Evolutionary conservation across 2,797 vertebrate genomes (phyloP).

Genomic region (Heterohyrax brucei): DNA sequence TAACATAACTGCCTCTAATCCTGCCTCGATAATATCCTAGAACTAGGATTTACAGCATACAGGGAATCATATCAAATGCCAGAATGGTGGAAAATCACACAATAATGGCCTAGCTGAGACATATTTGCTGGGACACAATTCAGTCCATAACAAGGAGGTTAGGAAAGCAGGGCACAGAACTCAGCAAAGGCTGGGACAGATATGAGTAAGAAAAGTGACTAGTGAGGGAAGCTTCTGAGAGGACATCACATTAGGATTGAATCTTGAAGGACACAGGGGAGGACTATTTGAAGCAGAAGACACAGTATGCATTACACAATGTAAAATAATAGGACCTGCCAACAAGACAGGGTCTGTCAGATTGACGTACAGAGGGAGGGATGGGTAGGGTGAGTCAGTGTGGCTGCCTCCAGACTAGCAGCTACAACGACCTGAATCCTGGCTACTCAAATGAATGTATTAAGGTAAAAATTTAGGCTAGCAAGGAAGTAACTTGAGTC

Average conservation of each 20-base stretch:
- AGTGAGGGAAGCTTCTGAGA: neutral
- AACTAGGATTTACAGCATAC: too few relatives aligned
- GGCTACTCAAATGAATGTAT: neutral
- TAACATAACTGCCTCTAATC: too few relatives aligned
- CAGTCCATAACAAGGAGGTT: too few relatives aligned
- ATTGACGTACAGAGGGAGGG: neutral
- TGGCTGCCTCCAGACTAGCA: neutral
- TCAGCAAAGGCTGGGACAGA: too few relatives aligned
- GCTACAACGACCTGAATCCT: neutral
- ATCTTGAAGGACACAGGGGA: neutral
- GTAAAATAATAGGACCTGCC: neutral
- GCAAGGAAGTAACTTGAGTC: neutral
- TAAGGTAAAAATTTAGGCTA: neutral
- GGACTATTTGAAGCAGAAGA: neutral
- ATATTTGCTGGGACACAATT: too few relatives aligned
- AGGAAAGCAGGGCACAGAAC: too few relatives aligned
- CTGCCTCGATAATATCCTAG: too few relatives aligned
- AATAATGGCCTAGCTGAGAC: too few relatives aligned
- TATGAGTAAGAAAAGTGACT: neutral
- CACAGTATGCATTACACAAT: neutral
- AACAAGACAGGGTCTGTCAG: neutral
- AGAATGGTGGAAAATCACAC: too few relatives aligned
- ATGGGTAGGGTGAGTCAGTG: fast-evolving
- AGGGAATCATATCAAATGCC: too few relatives aligned
- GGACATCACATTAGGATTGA: neutral